These are phyloP conservation scores for Cherax destructor DNA, from an alignment of 1,140 invertebrate species.

Conservation along the genomic window DNA sequence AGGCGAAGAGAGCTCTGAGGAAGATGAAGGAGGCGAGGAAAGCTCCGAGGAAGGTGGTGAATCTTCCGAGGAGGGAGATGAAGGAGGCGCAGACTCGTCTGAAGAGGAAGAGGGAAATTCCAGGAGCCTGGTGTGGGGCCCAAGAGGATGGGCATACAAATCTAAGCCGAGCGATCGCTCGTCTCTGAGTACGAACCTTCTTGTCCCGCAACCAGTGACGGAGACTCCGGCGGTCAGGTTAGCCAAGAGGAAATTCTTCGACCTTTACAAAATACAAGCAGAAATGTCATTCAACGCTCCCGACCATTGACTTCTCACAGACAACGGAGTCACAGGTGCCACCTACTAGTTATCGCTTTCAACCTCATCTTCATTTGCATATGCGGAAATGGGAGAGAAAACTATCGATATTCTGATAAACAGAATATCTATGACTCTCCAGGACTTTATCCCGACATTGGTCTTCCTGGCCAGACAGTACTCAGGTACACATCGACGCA, in stretches of 20 bases:
- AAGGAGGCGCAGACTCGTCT: slow-evolving; percentile 5
- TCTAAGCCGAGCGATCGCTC: background rate
- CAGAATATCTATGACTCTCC: background rate
- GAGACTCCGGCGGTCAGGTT: slow-evolving; percentile 41
- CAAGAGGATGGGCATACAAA: background rate
- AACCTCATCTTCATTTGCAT: background rate
- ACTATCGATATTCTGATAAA: background rate
- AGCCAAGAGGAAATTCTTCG: slow-evolving; percentile 45
- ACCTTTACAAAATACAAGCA: slow-evolving; percentile 34
- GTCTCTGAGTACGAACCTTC: background rate
- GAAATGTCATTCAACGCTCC: slow-evolving; percentile 38
- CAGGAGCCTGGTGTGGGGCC: background rate
- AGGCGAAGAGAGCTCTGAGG: slow-evolving; percentile 17
- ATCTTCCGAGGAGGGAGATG: slow-evolving; percentile 40
- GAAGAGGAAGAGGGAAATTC: slow-evolving; percentile 9
- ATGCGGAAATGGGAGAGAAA: background rate
- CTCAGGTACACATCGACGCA: background rate
- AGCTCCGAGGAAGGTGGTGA: slow-evolving; percentile 5
- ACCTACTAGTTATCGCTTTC: background rate
- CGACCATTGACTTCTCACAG: slow-evolving; percentile 37
- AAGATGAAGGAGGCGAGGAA: slow-evolving; percentile 35
- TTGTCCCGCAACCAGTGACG: slow-evolving; percentile 34
- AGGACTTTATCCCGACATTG: background rate
- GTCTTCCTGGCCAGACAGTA: background rate
- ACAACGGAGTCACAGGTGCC: background rate